Conservation (phyloP, 2,797 vertebrate species). For the Pantherophis alleghaniensis region DNA sequence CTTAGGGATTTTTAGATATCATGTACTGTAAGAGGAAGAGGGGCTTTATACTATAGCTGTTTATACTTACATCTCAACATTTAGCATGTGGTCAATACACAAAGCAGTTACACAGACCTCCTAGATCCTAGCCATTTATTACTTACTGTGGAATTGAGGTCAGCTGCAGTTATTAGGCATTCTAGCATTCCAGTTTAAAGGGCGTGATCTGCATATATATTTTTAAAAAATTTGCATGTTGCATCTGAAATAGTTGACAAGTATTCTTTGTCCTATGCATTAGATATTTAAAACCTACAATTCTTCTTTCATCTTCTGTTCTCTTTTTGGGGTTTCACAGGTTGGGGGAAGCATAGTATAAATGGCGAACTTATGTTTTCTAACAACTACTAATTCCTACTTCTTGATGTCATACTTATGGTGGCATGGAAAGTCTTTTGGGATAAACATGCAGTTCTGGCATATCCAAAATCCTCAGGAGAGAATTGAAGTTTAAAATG, state of each 20-base stretch:
- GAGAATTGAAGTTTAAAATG: not conserved
- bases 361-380: not conserved
- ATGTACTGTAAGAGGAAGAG: not conserved
- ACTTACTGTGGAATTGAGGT: not conserved
- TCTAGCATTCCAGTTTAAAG: not conserved
- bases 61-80: not conserved
- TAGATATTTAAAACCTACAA: not conserved
- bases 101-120: not conserved
- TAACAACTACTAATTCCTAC: not conserved
- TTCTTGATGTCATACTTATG: not conserved
- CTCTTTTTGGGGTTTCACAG: not conserved
- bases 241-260: not conserved
- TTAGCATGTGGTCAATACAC: not conserved
- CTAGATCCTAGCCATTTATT: not conserved
- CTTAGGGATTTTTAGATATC: not conserved
- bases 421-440: not conserved
- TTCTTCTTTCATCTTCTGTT: not conserved
- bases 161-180: not conserved
- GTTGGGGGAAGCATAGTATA: not conserved
- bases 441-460: not conserved
- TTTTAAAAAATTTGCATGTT: not conserved
- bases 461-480: not conserved
- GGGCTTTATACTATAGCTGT: not conserved
- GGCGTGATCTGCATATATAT: not conserved
- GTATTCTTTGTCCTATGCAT: not conserved